Evolutionary conservation across 2,113 vertebrate species (phyloP).

Genomic region (Epinephelus lanceolatus): DNA sequence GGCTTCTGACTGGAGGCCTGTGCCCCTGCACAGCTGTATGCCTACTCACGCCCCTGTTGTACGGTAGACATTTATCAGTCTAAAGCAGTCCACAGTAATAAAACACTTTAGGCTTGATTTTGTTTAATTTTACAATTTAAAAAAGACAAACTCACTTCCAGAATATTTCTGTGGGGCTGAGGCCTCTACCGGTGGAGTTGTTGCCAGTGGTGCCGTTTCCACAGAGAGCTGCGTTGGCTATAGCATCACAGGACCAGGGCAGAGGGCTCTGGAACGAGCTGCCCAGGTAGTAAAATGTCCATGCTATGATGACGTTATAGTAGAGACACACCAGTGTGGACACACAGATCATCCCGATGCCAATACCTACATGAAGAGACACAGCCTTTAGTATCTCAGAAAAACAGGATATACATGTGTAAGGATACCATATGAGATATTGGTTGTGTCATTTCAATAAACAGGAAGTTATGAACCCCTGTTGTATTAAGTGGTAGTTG

Average conservation of each 20-base stretch:
- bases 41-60: too few species aligned
- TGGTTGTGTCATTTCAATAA: neutral
- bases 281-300: conserved; percentile 88
- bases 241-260: conserved; percentile 87
- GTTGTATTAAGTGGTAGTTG: neutral
- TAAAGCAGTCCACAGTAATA: neutral
- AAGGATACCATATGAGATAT: neutral
- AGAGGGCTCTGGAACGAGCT: conserved; percentile 88
- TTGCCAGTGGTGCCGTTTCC: conserved; percentile 57
- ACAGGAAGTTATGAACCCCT: neutral
- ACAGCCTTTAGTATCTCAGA: neutral
- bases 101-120: neutral
- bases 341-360: conserved; percentile 89
- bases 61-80: neutral
- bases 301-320: conserved; percentile 89
- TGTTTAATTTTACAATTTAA: too few species aligned
- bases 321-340: conserved; percentile 87
- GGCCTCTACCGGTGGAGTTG: conserved; percentile 28
- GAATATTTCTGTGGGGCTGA: conserved; percentile 86
- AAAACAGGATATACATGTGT: neutral
- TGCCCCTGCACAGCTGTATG: too few species aligned
- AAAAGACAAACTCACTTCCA: conserved; percentile 86
- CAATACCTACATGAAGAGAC: conserved; percentile 80
- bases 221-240: conserved; percentile 78
- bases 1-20: too few species aligned